These are phyloP conservation scores for Recurvirostra avosetta DNA, from an alignment of 2,113 vertebrate species.

Conservation along the genomic window DNA sequence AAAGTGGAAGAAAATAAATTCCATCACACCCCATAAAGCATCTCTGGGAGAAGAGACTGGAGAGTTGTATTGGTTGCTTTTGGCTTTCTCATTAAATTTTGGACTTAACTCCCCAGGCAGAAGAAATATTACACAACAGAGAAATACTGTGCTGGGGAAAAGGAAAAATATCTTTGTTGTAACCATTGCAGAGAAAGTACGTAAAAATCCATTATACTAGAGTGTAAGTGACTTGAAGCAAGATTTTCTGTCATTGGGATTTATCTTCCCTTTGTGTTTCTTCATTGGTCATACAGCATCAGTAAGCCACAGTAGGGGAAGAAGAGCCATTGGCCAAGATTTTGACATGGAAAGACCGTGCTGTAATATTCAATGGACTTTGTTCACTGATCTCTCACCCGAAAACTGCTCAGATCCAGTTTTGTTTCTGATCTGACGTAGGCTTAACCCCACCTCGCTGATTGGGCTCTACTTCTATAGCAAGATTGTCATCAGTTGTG, in stretches of 20 bases:
- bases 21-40: background rate
- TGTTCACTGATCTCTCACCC: background rate
- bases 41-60: background rate
- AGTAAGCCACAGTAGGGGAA: background rate
- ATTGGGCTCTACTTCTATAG: rapidly evolving
- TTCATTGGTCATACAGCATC: background rate
- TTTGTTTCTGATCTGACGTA: background rate
- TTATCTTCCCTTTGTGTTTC: background rate
- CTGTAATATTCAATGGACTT: background rate
- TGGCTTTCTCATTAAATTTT: background rate
- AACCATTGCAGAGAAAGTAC: background rate
- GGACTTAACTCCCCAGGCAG: background rate
- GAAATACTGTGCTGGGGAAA: background rate
- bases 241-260: background rate
- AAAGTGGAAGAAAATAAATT: background rate
- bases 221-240: background rate
- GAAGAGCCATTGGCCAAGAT: background rate
- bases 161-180: background rate
- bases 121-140: background rate
- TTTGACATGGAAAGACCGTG: background rate
- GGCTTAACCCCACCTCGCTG: background rate
- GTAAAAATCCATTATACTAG: background rate
- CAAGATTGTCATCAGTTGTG: background rate
- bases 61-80: background rate
- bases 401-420: background rate